These are phyloP conservation scores for Perodicticus potto DNA, from an alignment of 2,797 vertebrate genomes.

Conservation along the genomic window DNA sequence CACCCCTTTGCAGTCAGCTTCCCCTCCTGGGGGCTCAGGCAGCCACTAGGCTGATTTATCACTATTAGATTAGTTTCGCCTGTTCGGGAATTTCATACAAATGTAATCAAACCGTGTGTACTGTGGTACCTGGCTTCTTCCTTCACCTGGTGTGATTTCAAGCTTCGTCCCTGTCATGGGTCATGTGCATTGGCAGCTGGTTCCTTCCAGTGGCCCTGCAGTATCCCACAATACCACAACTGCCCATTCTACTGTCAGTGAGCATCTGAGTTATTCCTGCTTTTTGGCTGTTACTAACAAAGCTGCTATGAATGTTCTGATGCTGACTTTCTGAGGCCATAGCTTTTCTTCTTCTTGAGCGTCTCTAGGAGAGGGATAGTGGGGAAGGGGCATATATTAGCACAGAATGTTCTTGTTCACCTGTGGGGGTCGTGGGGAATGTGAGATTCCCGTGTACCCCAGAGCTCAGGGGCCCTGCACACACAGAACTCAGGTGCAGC, in stretches of 20 bases:
- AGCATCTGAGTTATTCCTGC: not conserved
- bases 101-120: not conserved
- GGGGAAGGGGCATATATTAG: not conserved
- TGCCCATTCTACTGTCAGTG: not conserved
- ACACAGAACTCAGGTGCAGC: not conserved
- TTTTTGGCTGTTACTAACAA: not conserved
- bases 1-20: not conserved
- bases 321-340: not conserved
- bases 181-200: fast-evolving
- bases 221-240: not conserved
- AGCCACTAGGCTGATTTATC: not conserved
- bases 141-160: not conserved
- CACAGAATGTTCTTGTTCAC: not conserved
- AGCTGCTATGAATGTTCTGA: not conserved
- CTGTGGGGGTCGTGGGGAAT: not conserved
- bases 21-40: not conserved
- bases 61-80: not conserved
- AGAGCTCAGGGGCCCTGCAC: constrained; percentile 50
- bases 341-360: not conserved
- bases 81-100: not conserved
- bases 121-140: not conserved
- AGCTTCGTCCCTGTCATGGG: not conserved
- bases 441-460: not conserved
- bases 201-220: not conserved
- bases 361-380: not conserved